These are phyloP conservation scores for Spea hammondii DNA, from an alignment of 2,797 vertebrate species.

Conservation along the genomic window DNA sequence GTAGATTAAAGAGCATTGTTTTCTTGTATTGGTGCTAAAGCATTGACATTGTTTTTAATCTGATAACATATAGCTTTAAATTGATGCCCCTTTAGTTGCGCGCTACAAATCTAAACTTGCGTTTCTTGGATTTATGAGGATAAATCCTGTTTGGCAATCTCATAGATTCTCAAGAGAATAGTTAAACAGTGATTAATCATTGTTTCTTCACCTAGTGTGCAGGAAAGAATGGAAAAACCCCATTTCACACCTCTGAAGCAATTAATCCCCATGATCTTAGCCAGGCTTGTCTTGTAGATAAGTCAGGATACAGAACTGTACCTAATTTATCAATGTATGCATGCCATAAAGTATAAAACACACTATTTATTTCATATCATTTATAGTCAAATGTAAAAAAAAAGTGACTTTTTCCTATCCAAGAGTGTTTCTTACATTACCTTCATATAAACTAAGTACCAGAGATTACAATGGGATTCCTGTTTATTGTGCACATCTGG, in stretches of 20 bases:
- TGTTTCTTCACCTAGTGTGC: conserved; percentile 97
- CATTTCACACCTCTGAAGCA: conserved; percentile 99
- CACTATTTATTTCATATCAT: conserved; percentile 99
- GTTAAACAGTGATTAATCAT: conserved; percentile 99
- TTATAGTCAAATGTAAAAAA: conserved; percentile 98
- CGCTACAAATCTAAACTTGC: conserved; percentile 78
- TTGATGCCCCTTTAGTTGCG: conserved; percentile 81
- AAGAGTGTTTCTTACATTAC: conserved; percentile 96
- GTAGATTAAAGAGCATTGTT: conserved; percentile 72
- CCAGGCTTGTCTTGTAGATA: conserved; percentile 99
- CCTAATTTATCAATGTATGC: conserved; percentile 99
- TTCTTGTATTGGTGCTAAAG: conserved; percentile 79
- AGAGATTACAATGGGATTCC: conserved; percentile 99
- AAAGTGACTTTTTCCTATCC: conserved; percentile 98
- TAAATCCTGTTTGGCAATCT: conserved; percentile 98
- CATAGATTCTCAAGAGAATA: conserved; percentile 94
- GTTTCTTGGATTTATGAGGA: conserved; percentile 92
- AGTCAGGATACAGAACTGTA: conserved; percentile 98
- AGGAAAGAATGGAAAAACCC: conserved; percentile 95
- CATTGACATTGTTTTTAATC: conserved; percentile 91
- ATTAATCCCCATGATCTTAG: conserved; percentile 99
- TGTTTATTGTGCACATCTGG: conserved; percentile 99
- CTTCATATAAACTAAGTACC: conserved; percentile 99
- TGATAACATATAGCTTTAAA: conserved; percentile 98
- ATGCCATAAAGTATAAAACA: conserved; percentile 99